These are phyloP conservation scores for Papilio dardanus DNA, from an alignment of 1,140 invertebrate genomes.

Conservation along the genomic window DNA sequence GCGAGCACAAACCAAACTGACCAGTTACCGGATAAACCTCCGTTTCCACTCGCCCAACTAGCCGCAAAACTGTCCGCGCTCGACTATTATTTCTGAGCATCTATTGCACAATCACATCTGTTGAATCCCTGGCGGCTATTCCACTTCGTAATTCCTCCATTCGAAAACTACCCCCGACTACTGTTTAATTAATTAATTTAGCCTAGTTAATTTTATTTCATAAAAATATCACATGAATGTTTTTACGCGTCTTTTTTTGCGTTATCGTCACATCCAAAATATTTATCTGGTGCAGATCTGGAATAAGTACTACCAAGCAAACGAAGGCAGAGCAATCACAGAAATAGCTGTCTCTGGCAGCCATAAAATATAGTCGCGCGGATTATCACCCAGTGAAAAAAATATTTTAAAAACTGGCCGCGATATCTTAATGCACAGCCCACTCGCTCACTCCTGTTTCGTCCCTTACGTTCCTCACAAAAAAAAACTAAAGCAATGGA, in stretches of 20 bases:
- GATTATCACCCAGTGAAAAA: background rate
- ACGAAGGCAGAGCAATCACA: background rate
- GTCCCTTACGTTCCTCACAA: background rate
- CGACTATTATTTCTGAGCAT: background rate
- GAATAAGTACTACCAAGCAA: too few species aligned
- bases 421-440: background rate
- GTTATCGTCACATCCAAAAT: too few species aligned
- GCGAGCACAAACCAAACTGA: background rate
- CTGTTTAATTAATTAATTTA: background rate
- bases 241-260: too few species aligned
- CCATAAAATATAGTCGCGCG: background rate
- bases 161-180: background rate
- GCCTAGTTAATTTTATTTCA: too few species aligned
- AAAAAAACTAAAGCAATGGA: background rate
- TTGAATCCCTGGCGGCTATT: background rate
- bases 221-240: too few species aligned
- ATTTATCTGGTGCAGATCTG: too few species aligned
- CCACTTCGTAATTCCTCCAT: too few species aligned
- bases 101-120: background rate
- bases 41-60: background rate
- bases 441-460: slow-evolving; percentile 2
- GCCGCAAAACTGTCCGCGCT: background rate
- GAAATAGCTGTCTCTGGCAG: background rate
- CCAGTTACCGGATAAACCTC: background rate
- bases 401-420: background rate